Percentiles rank a stretch among this genome's conserved stretches.
Conservation (phyloP, 2,113 vertebrate species). For the Entelurus aequoreus region DNA sequence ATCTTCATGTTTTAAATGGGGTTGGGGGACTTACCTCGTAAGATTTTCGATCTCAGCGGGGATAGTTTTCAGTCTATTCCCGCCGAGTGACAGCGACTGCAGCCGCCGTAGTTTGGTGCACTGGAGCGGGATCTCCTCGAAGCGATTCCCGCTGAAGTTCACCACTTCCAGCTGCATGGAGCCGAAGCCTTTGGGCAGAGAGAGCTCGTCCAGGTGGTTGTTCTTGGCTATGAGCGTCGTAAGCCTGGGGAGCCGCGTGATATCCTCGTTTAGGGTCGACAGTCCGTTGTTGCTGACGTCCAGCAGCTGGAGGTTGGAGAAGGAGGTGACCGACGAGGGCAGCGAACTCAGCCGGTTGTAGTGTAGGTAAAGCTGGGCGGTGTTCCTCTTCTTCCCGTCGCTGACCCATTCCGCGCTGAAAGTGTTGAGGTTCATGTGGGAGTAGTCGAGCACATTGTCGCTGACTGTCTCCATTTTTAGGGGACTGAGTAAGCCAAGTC, state of each 20-base stretch:
- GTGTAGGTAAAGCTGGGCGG: slow-evolving; percentile 77
- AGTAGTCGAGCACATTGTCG: slow-evolving; percentile 74
- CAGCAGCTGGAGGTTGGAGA: slow-evolving; percentile 81
- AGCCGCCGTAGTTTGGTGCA: slow-evolving; percentile 79
- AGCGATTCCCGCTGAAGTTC: slow-evolving; percentile 93
- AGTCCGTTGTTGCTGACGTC: slow-evolving; percentile 90
- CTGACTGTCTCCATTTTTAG: slow-evolving; percentile 65
- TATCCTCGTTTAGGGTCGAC: slow-evolving; percentile 75
- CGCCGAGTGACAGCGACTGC: slow-evolving; percentile 90
- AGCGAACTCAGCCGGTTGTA: slow-evolving; percentile 77
- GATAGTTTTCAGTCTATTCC: slow-evolving; percentile 88
- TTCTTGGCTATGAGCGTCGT: slow-evolving; percentile 89
- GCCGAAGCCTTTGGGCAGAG: slow-evolving; percentile 85
- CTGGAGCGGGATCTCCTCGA: slow-evolving; percentile 81
- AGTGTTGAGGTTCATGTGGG: slow-evolving; percentile 69
- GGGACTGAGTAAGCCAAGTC: slow-evolving; percentile 7
- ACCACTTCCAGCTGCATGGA: slow-evolving; percentile 82
- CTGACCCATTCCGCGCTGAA: slow-evolving; percentile 61
- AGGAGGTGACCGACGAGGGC: slow-evolving; percentile 71
- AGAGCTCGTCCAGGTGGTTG: slow-evolving; percentile 85
- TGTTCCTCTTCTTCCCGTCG: slow-evolving; percentile 68
- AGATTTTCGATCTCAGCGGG: slow-evolving; percentile 87
- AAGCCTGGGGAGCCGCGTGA: slow-evolving; percentile 76
- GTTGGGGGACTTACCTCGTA: slow-evolving; percentile 71
- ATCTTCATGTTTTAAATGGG: background rate